Percentiles rank a stretch among this genome's conserved stretches.
Conservation (phyloP, 2,888 invertebrate species). For the Orthosia incerta region DNA sequence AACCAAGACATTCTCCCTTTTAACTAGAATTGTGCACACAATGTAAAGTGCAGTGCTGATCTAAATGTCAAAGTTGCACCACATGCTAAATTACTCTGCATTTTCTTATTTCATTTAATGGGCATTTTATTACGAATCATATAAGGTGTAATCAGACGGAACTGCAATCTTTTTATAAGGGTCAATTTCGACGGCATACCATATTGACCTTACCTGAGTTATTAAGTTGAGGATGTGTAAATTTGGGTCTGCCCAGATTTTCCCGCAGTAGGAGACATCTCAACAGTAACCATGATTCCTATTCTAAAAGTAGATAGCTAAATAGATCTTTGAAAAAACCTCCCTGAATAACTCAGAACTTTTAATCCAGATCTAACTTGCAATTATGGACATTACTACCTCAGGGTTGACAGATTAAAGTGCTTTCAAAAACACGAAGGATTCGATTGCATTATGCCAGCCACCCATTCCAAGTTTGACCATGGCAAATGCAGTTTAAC, state of each 20-base stretch:
- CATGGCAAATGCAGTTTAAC: not conserved
- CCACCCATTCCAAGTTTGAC: not conserved
- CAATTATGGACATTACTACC: too few species aligned
- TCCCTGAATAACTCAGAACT: too few species aligned
- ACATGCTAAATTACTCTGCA: constrained; percentile 23
- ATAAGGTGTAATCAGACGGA: not conserved
- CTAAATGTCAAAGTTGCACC: constrained; percentile 50
- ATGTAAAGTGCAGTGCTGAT: constrained; percentile 24
- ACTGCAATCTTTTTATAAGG: not conserved
- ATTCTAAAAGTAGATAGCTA: too few species aligned
- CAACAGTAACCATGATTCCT: too few species aligned
- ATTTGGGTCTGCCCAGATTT: too few species aligned
- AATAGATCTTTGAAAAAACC: too few species aligned
- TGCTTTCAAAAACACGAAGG: not conserved
- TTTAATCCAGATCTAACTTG: too few species aligned
- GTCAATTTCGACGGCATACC: too few species aligned
- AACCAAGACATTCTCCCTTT: not conserved
- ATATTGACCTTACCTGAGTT: not conserved
- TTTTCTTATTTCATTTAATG: constrained; percentile 12
- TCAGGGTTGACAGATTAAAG: too few species aligned
- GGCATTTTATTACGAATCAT: not conserved
- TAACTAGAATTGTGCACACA: constrained; percentile 6
- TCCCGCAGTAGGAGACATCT: too few species aligned
- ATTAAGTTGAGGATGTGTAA: too few species aligned
- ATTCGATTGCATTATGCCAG: not conserved